Evolutionary conservation across 64 coral and sea anemone species (phyloP).

Genomic region (Stichodactyla mertensii): DNA sequence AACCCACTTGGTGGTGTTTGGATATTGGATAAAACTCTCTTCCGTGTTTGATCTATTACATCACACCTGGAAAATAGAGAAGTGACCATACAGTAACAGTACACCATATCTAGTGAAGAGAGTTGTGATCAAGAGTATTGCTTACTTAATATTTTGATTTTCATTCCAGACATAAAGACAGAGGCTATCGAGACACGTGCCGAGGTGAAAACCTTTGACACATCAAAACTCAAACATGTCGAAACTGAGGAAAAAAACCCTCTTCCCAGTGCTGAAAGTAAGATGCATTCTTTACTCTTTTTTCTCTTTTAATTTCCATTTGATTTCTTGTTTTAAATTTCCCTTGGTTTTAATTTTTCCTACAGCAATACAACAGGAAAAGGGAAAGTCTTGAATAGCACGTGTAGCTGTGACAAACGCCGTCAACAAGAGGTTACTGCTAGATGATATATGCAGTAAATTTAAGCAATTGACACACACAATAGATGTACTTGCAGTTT

Average conservation of each 20-base stretch:
- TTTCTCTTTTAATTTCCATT: not conserved
- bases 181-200: constrained; percentile 60
- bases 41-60: too few relatives aligned
- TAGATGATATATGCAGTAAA: not conserved
- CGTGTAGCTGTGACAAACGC: not conserved
- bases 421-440: not conserved
- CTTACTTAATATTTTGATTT: not conserved
- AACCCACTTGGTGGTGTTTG: too few relatives aligned
- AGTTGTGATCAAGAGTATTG: not conserved
- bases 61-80: too few relatives aligned
- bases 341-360: not conserved
- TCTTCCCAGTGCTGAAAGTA: constrained; percentile 63
- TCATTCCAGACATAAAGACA: constrained; percentile 69
- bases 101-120: too few relatives aligned
- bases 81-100: too few relatives aligned
- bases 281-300: not conserved
- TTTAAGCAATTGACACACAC: not conserved
- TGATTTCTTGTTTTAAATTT: not conserved
- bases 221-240: constrained; percentile 81
- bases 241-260: constrained; percentile 86
- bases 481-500: not conserved
- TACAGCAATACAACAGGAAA: not conserved
- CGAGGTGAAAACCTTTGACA: constrained; percentile 77
- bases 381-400: not conserved
- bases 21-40: too few relatives aligned